Conservation (phyloP, 2,888 invertebrate species). For the Sinohyriopsis cumingii region DNA sequence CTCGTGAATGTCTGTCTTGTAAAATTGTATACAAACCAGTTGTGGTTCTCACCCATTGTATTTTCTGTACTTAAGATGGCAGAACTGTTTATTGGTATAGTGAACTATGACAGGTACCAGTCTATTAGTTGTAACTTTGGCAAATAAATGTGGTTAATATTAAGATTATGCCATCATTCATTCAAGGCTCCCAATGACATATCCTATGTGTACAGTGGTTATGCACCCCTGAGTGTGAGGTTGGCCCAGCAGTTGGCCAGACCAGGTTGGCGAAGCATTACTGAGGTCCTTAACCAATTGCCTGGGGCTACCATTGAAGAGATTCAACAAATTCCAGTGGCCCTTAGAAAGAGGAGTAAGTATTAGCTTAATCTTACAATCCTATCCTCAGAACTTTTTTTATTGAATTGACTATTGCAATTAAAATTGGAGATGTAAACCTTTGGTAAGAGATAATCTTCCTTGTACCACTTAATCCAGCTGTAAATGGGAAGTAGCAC, state of each 20-base stretch:
- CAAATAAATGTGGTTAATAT: background rate
- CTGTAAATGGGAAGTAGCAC: no score
- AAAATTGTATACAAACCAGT: no score
- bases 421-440: no score
- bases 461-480: no score
- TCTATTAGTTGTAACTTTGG: background rate
- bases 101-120: background rate
- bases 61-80: background rate
- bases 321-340: slow-evolving; percentile 72
- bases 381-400: no score
- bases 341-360: slow-evolving; percentile 71
- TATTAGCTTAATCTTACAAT: background rate
- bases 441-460: no score
- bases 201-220: slow-evolving; percentile 91
- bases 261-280: slow-evolving; percentile 79
- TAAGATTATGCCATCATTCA: background rate
- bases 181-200: slow-evolving; percentile 84
- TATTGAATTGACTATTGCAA: no score
- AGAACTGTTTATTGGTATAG: background rate
- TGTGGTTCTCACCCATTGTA: background rate
- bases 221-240: slow-evolving; percentile 92
- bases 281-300: slow-evolving; percentile 84
- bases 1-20: no score
- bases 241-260: slow-evolving; percentile 76
- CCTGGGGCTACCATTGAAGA: slow-evolving; percentile 81